Conservation (phyloP, 2,113 vertebrate genomes). For the Cyprinodon tularosa region DNA sequence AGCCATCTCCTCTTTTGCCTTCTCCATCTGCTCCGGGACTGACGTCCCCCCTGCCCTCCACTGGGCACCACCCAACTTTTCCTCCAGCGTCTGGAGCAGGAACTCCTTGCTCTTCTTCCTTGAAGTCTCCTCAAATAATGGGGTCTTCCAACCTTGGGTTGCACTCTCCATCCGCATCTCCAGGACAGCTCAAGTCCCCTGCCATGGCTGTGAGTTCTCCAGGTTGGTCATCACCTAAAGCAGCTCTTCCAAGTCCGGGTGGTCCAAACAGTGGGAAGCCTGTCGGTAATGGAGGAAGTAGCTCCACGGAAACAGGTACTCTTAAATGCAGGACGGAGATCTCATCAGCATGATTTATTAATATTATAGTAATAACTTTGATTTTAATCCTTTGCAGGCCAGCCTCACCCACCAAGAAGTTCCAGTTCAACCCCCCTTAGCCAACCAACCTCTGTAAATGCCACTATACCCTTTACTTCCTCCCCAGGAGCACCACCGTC, state of each 20-base stretch:
- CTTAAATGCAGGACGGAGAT: not conserved
- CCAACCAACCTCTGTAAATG: conserved; percentile 85
- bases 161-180: conserved; percentile 91
- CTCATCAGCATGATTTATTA: not conserved
- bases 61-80: conserved; percentile 80
- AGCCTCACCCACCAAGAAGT: conserved; percentile 83
- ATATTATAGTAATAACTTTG: not conserved
- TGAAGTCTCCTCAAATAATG: conserved; percentile 93
- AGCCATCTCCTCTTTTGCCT: conserved; percentile 87
- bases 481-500: conserved; percentile 88
- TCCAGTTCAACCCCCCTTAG: conserved; percentile 86
- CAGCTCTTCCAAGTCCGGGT: conserved; percentile 89
- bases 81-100: conserved; percentile 82
- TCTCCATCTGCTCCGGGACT: conserved; percentile 91
- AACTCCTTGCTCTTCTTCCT: conserved; percentile 81
- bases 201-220: conserved; percentile 90
- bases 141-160: conserved; percentile 85
- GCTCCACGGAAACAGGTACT: conserved; percentile 77
- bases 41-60: conserved; percentile 89
- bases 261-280: conserved; percentile 79
- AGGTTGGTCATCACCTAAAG: conserved; percentile 92
- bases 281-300: conserved; percentile 75
- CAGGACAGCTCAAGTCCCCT: conserved; percentile 91
- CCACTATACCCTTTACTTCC: conserved; percentile 89
- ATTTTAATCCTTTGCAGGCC: conserved; percentile 62